A percentile compares a stretch with the other conserved stretches of the same genome.
These are phyloP conservation scores for Denticeps clupeoides DNA, from an alignment of 2,797 vertebrate genomes.

Conservation along the genomic window DNA sequence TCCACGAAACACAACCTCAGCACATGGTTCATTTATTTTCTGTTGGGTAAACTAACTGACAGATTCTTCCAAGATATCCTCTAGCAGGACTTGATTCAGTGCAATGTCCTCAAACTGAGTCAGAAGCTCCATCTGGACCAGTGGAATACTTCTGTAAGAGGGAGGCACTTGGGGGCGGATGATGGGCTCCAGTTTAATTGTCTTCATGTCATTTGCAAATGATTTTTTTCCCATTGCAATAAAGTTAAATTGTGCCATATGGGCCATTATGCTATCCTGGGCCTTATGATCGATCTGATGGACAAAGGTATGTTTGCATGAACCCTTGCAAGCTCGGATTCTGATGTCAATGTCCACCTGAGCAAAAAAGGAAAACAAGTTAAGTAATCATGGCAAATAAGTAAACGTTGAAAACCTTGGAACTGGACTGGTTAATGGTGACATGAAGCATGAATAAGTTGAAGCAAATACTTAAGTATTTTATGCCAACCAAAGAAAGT, in stretches of 20 bases:
- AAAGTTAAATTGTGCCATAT: constrained; percentile 30
- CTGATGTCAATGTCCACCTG: constrained; percentile 88
- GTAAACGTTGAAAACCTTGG: constrained; percentile 17
- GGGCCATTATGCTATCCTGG: constrained; percentile 51
- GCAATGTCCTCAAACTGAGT: constrained; percentile 50
- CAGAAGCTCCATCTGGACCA: constrained; percentile 33
- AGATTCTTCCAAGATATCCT: constrained; percentile 19
- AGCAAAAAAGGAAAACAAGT: constrained; percentile 12
- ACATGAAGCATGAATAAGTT: too few relatives aligned
- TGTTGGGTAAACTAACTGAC: not conserved
- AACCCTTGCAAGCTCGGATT: constrained; percentile 72
- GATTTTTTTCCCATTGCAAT: not conserved
- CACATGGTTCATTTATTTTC: too few relatives aligned
- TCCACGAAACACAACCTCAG: too few relatives aligned
- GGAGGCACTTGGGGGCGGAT: not conserved
- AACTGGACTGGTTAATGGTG: not conserved
- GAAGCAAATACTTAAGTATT: too few relatives aligned
- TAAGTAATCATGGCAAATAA: constrained; percentile 21
- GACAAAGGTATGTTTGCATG: constrained; percentile 52
- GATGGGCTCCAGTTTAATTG: constrained; percentile 26
- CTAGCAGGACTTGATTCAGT: constrained; percentile 38
- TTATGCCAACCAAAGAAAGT: too few relatives aligned
- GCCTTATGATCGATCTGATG: constrained; percentile 50
- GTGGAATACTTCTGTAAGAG: constrained; percentile 29
- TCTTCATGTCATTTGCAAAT: constrained; percentile 14